These are phyloP conservation scores for Pyrrhia umbra DNA, from an alignment of 2,888 invertebrate species.

Conservation along the genomic window DNA sequence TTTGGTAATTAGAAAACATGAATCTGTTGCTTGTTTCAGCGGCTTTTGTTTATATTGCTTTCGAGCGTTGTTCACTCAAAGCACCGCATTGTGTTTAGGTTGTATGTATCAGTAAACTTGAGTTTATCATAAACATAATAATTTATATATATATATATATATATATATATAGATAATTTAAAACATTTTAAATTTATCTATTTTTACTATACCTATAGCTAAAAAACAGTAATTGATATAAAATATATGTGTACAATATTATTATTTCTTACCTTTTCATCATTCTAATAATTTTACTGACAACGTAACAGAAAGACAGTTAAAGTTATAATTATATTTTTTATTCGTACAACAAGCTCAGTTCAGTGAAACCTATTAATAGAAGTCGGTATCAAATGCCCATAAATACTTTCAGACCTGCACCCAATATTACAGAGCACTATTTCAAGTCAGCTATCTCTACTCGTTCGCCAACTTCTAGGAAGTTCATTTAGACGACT, in stretches of 20 bases:
- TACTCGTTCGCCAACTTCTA: constrained; percentile 12
- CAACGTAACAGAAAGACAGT: no score
- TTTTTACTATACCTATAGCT: no score
- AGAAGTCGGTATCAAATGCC: constrained; percentile 17
- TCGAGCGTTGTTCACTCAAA: not conserved
- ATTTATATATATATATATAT: no score
- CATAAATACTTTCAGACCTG: constrained; percentile 26
- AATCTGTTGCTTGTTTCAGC: constrained; percentile 5
- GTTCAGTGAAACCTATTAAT: not conserved
- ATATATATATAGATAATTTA: no score
- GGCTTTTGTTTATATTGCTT: not conserved
- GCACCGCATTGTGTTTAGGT: not conserved
- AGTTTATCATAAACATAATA: no score
- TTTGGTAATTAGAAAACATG: constrained; percentile 10
- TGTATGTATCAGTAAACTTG: not conserved
- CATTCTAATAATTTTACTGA: not conserved
- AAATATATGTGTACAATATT: no score
- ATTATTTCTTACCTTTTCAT: no score
- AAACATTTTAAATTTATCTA: no score
- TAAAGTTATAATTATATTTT: not conserved
- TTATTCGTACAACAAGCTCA: not conserved
- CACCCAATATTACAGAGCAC: constrained; percentile 27
- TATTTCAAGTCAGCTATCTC: constrained; percentile 33
- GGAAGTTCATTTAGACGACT: constrained; percentile 14
- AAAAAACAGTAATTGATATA: no score